These are phyloP conservation scores for Eumeta japonica DNA, from an alignment of 1,140 invertebrate species.

Conservation along the genomic window DNA sequence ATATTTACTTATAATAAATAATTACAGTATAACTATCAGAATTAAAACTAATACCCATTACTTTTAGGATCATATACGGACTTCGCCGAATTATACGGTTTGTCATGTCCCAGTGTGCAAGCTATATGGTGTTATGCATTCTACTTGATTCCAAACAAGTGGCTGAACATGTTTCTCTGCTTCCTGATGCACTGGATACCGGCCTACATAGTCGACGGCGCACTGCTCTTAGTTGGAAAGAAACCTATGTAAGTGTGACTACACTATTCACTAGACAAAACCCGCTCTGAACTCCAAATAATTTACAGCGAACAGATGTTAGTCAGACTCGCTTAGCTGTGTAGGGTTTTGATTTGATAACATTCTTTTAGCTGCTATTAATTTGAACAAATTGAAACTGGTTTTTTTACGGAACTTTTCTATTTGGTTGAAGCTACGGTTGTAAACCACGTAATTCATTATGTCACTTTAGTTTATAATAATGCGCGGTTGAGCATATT, in stretches of 20 bases:
- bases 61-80: slow-evolving; percentile 53
- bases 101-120: slow-evolving; percentile 33
- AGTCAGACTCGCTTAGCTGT: too few relatives aligned
- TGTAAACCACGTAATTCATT: too few relatives aligned
- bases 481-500: too few relatives aligned
- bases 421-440: too few relatives aligned
- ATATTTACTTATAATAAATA: background rate
- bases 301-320: too few relatives aligned
- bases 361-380: too few relatives aligned
- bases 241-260: slow-evolving; percentile 60
- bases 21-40: background rate
- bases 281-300: too few relatives aligned
- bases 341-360: too few relatives aligned
- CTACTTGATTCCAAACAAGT: slow-evolving; percentile 39
- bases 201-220: slow-evolving; percentile 60
- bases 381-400: too few relatives aligned
- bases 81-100: slow-evolving; percentile 37
- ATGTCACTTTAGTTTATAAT: too few relatives aligned
- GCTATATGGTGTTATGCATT: slow-evolving; percentile 61
- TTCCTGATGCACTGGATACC: slow-evolving; percentile 63
- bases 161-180: slow-evolving; percentile 50
- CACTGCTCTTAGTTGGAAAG: slow-evolving; percentile 58
- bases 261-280: too few relatives aligned
- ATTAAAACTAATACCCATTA: background rate
- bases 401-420: too few relatives aligned